Conservation (phyloP, 2,888 invertebrate species). For the Thecocarcelia acutangulata region DNA sequence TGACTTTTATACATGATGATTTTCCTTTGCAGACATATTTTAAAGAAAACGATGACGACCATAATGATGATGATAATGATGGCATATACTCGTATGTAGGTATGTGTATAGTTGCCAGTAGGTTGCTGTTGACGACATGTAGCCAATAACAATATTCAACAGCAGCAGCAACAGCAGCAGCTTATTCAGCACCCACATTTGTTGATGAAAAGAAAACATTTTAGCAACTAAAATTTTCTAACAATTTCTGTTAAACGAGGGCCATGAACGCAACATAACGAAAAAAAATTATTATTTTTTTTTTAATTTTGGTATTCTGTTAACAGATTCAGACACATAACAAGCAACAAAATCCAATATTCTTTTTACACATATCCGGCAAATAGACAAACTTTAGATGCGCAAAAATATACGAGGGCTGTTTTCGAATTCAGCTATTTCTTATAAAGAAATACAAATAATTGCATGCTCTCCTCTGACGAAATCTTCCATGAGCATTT, state of each 20-base stretch:
- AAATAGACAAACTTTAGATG: constrained; percentile 5
- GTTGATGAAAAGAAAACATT: constrained; percentile 52
- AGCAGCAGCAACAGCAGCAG: constrained; percentile 55
- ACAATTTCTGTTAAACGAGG: constrained; percentile 45
- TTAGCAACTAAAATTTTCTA: constrained; percentile 32
- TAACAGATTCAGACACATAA: constrained; percentile 42
- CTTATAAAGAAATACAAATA: too few relatives aligned
- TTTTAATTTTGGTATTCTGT: constrained; percentile 39
- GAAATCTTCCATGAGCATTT: too few relatives aligned
- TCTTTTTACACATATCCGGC: constrained; percentile 52
- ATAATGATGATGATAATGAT: constrained; percentile 42
- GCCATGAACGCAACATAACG: constrained; percentile 29
- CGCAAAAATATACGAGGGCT: neutral
- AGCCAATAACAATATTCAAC: constrained; percentile 67
- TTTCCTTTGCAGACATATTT: constrained; percentile 25
- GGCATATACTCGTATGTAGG: constrained; percentile 3
- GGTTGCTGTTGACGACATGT: constrained; percentile 65
- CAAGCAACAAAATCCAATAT: constrained; percentile 39
- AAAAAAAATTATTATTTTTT: constrained; percentile 3
- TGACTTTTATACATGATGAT: constrained; percentile 65
- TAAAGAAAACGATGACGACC: constrained; percentile 55
- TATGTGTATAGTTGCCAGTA: constrained; percentile 21
- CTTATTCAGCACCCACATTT: constrained; percentile 63
- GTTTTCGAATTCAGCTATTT: constrained; percentile 6
- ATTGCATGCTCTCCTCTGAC: too few relatives aligned